Evolutionary conservation across 2,888 invertebrate species (phyloP).

Genomic region (Abrostola triplasia): DNA sequence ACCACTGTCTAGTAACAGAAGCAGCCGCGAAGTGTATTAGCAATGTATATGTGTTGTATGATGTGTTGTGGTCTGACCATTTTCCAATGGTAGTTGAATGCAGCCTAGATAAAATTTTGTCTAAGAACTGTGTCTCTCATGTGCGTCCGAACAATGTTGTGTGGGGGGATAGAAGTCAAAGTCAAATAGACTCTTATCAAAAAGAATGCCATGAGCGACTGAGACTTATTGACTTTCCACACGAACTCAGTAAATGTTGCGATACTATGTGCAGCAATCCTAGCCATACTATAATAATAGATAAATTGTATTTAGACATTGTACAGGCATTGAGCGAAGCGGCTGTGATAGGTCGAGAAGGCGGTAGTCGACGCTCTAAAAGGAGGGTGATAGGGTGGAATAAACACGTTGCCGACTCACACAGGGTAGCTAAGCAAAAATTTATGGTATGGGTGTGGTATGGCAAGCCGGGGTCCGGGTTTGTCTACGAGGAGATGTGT

Average conservation of each 20-base stretch:
- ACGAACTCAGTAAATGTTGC: conserved; percentile 2
- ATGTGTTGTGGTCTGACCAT: too few species aligned
- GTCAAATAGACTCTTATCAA: neutral
- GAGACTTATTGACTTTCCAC: conserved; percentile 13
- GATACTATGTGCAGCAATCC: conserved; percentile 1
- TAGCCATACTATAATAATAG: conserved; percentile 2
- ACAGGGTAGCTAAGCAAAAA: conserved; percentile 9
- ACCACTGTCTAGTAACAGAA: conserved; percentile 4
- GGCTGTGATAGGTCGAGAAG: neutral
- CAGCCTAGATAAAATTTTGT: neutral
- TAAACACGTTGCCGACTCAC: conserved; percentile 8
- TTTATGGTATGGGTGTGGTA: neutral
- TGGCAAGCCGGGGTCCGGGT: conserved; percentile 4
- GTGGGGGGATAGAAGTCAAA: conserved; percentile 10
- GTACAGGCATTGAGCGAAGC: conserved; percentile 3
- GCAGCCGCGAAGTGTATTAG: too few species aligned
- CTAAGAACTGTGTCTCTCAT: too few species aligned
- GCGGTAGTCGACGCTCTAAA: neutral
- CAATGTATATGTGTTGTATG: too few species aligned
- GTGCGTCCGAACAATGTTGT: neutral
- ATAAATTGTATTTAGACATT: conserved; percentile 6
- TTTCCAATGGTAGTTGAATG: conserved; percentile 8
- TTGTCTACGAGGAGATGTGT: neutral
- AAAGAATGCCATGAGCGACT: conserved; percentile 8
- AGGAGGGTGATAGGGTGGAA: conserved; percentile 8